Evolutionary conservation across 2,113 vertebrate genomes (phyloP).

Genomic region (Chamaea fasciata): DNA sequence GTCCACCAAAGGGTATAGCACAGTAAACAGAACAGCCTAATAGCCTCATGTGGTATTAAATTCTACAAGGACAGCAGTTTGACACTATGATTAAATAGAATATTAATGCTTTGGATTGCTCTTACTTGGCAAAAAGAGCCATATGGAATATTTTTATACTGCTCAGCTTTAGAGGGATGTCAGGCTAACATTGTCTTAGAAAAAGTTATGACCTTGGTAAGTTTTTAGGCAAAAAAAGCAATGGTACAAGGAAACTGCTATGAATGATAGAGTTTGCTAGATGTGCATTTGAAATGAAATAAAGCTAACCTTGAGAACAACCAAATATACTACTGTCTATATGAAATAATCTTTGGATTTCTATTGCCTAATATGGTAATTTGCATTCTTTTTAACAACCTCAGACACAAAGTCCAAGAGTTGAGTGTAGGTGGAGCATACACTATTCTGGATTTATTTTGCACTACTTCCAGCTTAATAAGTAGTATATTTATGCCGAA

Average conservation of each 20-base stretch:
- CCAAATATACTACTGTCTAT: not conserved
- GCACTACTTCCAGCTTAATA: not conserved
- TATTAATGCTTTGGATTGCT: not conserved
- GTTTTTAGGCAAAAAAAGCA: not conserved
- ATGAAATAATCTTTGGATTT: not conserved
- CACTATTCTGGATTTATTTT: not conserved
- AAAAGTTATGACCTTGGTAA: not conserved
- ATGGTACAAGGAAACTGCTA: not conserved
- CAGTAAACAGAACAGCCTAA: not conserved
- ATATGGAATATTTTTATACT: not conserved
- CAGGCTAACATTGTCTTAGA: not conserved
- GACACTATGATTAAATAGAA: not conserved
- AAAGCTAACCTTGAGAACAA: not conserved
- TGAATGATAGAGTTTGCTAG: not conserved
- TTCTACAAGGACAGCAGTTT: conserved; percentile 28
- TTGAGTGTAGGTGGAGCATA: not conserved
- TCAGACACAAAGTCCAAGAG: not conserved
- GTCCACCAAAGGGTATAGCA: not conserved
- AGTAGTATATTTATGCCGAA: not conserved
- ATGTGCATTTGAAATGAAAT: not conserved
- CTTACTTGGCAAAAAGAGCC: conserved; percentile 1
- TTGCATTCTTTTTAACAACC: not conserved
- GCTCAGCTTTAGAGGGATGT: not conserved
- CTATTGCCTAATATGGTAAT: not conserved
- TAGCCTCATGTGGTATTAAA: not conserved